phyloP scores from a whole-genome alignment of 1,140 invertebrate species.

The Drosophila santomea region DNA sequence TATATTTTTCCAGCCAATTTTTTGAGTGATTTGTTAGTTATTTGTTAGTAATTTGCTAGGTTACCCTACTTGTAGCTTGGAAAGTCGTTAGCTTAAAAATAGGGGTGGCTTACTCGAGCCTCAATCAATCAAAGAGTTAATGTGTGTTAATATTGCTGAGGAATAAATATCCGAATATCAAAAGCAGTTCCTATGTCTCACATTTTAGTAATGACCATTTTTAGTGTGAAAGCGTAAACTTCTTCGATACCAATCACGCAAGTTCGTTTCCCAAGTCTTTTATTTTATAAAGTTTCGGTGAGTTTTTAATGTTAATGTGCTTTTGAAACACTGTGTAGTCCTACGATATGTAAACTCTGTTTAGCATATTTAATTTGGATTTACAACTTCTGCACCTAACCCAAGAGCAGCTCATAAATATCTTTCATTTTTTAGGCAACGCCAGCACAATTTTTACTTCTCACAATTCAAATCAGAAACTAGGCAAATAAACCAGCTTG shows the following conservation, averaged over 20 bases:
- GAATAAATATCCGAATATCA: no score
- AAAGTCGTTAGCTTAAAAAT: slow-evolving; percentile 4
- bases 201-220: neutral
- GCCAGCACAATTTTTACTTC: slow-evolving; percentile 25
- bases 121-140: neutral
- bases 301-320: neutral
- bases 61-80: slow-evolving; percentile 2
- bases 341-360: slow-evolving; percentile 33
- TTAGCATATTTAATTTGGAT: slow-evolving; percentile 47
- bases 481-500: slow-evolving; percentile 44
- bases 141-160: neutral
- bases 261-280: slow-evolving; percentile 61
- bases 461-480: slow-evolving; percentile 39
- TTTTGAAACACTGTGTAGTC: slow-evolving; percentile 17
- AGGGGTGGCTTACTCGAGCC: neutral
- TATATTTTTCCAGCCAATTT: slow-evolving; percentile 25
- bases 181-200: neutral
- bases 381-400: slow-evolving; percentile 10
- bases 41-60: slow-evolving; percentile 35
- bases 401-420: slow-evolving; percentile 37
- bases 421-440: slow-evolving; percentile 19
- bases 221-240: slow-evolving; percentile 2
- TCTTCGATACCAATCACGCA: slow-evolving; percentile 1
- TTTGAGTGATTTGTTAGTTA: slow-evolving; percentile 30
- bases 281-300: slow-evolving; percentile 1